A percentile compares a stretch with the other conserved stretches of the same genome.
These are phyloP conservation scores for Microctonus brassicae DNA, from an alignment of 2,888 invertebrate genomes.

Conservation along the genomic window DNA sequence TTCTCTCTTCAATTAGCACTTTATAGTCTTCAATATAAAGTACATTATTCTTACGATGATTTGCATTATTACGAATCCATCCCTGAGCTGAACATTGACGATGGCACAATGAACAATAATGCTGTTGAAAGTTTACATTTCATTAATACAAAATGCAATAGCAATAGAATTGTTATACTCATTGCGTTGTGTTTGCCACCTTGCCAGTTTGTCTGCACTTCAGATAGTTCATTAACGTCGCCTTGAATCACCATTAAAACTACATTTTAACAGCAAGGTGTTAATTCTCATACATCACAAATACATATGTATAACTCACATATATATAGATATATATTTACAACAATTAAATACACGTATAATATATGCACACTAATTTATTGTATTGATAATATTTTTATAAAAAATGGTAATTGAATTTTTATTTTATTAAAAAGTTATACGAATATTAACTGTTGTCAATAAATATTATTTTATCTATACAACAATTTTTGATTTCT, in stretches of 20 bases:
- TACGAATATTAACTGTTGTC: background rate
- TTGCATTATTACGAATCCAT: too few species aligned
- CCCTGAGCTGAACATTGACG: too few species aligned
- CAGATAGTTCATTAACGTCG: slow-evolving; percentile 49
- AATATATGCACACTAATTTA: too few species aligned
- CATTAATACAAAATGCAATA: slow-evolving; percentile 51
- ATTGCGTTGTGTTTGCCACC: slow-evolving; percentile 39
- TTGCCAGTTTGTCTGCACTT: slow-evolving; percentile 46
- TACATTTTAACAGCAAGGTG: background rate
- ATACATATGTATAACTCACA: background rate
- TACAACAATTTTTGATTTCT: background rate
- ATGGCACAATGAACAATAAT: too few species aligned
- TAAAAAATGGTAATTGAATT: too few species aligned
- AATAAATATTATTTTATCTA: background rate
- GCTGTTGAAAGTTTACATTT: slow-evolving; percentile 56
- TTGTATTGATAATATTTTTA: too few species aligned
- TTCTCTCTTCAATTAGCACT: too few species aligned
- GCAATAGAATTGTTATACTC: slow-evolving; percentile 29
- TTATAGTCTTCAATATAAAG: too few species aligned
- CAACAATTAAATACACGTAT: too few species aligned
- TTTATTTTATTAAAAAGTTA: background rate
- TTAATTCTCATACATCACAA: background rate
- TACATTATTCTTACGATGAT: too few species aligned
- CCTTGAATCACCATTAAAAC: slow-evolving; percentile 40
- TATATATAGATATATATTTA: too few species aligned